A percentile compares a stretch with the other conserved stretches of the same genome.
Evolutionary conservation across 2,888 invertebrate genomes (phyloP).

Genomic region (Volucella bombylans): DNA sequence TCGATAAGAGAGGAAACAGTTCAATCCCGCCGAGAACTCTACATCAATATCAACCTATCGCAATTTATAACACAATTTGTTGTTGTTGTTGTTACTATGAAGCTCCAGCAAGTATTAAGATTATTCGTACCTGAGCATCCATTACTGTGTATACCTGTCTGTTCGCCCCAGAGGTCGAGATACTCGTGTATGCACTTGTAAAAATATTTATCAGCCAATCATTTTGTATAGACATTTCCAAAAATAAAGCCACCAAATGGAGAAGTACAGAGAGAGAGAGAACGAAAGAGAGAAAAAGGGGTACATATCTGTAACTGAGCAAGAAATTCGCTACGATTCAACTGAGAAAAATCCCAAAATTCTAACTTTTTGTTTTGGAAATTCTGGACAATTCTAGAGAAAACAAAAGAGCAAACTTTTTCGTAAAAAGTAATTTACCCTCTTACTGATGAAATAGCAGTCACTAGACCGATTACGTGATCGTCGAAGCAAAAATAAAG

Average conservation of each 20-base stretch:
- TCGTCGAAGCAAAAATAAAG: background rate
- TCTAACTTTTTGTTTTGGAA: background rate
- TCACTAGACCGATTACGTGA: background rate
- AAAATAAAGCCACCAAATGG: slow-evolving; percentile 1
- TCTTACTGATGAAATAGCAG: background rate
- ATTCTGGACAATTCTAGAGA: background rate
- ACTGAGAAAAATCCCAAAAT: no score
- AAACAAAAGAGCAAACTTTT: background rate
- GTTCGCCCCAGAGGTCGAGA: background rate
- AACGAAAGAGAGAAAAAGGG: no score
- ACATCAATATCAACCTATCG: background rate
- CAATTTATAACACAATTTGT: background rate
- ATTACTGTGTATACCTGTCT: background rate
- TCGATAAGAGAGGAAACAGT: background rate
- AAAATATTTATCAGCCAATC: background rate
- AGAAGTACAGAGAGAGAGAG: no score
- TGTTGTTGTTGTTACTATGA: background rate
- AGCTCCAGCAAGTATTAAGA: background rate
- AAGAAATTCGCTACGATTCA: background rate
- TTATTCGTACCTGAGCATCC: no score
- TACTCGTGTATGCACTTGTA: slow-evolving; percentile 5
- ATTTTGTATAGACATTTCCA: background rate
- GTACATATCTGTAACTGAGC: no score
- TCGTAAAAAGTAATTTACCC: background rate
- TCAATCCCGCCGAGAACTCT: background rate